Conservation (phyloP, 2,113 vertebrate species). For the Rhinolophus sinicus region DNA sequence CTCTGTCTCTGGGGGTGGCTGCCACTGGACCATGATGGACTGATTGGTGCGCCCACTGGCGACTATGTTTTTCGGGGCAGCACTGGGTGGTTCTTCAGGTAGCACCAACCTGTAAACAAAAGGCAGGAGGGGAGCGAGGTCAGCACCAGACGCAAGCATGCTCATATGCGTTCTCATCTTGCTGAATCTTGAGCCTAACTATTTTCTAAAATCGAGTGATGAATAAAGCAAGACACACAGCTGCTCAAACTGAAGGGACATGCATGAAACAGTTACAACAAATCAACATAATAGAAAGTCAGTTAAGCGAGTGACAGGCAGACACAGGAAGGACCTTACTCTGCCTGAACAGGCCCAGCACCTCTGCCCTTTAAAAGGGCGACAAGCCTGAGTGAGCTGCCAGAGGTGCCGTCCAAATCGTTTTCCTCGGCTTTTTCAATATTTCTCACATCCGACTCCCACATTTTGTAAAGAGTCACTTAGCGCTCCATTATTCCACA, state of each 20-base stretch:
- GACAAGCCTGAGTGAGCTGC: conserved; percentile 67
- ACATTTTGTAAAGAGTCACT: conserved; percentile 67
- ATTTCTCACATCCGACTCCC: conserved; percentile 68
- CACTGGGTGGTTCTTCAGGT: conserved; percentile 95
- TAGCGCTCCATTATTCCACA: conserved; percentile 57
- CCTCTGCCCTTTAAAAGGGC: conserved; percentile 65
- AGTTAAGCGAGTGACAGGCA: conserved; percentile 74
- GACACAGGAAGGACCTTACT: conserved; percentile 72
- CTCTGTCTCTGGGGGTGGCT: conserved; percentile 95
- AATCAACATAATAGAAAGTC: conserved; percentile 79
- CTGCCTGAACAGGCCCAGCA: conserved; percentile 61
- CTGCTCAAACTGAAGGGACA: conserved; percentile 61
- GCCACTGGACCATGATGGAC: conserved; percentile 99
- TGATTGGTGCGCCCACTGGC: conserved; percentile 97
- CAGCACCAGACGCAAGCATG: background rate
- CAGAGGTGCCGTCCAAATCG: conserved; percentile 67
- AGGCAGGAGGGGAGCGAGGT: background rate
- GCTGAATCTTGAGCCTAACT: background rate
- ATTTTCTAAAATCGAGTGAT: conserved; percentile 7
- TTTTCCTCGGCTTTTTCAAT: conserved; percentile 74
- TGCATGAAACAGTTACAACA: conserved; percentile 75
- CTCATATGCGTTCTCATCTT: background rate
- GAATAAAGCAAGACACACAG: conserved; percentile 54
- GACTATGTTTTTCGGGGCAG: conserved; percentile 96
- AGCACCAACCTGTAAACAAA: conserved; percentile 90